Evolutionary conservation across 2,797 vertebrate species (phyloP).

Genomic region (Amblyopsis hoosieri): DNA sequence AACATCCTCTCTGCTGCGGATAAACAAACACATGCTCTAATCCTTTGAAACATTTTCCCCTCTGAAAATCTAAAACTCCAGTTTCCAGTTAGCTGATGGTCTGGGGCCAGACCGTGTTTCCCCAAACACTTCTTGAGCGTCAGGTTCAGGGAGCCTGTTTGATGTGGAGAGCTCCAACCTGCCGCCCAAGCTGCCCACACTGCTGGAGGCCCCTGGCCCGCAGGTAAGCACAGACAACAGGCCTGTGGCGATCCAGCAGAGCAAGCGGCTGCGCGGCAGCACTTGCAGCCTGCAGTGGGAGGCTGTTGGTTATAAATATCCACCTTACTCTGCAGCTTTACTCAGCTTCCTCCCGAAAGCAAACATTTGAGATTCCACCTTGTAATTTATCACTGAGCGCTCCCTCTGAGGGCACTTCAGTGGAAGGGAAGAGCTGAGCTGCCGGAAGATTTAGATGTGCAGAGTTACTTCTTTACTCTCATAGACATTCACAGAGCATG

Average conservation of each 20-base stretch:
- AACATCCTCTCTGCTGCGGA: conserved; percentile 50
- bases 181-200: background rate
- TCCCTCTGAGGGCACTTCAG: conserved; percentile 40
- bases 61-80: conserved; percentile 41
- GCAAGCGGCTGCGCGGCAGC: conserved; percentile 10
- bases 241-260: conserved; percentile 41
- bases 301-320: conserved; percentile 58
- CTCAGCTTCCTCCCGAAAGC: conserved; percentile 61
- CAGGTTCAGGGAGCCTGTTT: conserved; percentile 28
- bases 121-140: conserved; percentile 49
- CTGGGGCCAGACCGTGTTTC: conserved; percentile 18
- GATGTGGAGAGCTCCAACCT: conserved; percentile 52
- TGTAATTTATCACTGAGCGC: conserved; percentile 69
- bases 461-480: conserved; percentile 41
- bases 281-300: conserved; percentile 10
- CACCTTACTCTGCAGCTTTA: conserved; percentile 54
- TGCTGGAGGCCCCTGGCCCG: conserved; percentile 35
- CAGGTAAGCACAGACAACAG: conserved; percentile 58
- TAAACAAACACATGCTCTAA: conserved; percentile 58
- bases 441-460: conserved; percentile 47
- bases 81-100: conserved; percentile 54
- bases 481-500: background rate
- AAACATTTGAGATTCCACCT: conserved; percentile 68
- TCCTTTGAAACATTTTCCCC: conserved; percentile 43
- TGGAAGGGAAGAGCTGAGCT: conserved; percentile 32